Evolutionary conservation across 2,888 invertebrate species (phyloP).

Genomic region (Nephrotoma guestfalica): DNA sequence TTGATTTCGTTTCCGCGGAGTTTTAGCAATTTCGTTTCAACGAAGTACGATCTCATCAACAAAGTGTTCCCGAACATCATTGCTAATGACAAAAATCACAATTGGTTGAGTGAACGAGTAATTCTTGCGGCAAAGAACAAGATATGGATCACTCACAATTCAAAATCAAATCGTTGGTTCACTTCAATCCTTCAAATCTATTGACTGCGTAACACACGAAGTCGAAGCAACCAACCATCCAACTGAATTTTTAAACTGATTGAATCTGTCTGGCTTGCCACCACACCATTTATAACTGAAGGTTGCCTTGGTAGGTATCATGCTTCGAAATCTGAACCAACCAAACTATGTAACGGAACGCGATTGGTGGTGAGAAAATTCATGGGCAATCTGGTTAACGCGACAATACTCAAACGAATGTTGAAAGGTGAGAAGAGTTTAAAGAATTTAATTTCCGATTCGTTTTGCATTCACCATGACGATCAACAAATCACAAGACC

Average conservation of each 20-base stretch:
- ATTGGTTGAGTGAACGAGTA: neutral
- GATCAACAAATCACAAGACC: rapidly evolving
- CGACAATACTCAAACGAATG: too few relatives aligned
- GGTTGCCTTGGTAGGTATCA: too few relatives aligned
- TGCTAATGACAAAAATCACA: neutral
- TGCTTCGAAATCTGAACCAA: too few relatives aligned
- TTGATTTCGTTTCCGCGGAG: neutral
- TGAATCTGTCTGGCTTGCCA: neutral
- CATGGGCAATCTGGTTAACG: too few relatives aligned
- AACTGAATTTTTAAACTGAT: neutral
- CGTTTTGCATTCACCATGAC: too few relatives aligned
- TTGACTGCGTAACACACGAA: too few relatives aligned
- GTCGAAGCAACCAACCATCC: neutral
- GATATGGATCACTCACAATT: neutral
- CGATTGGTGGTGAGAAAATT: too few relatives aligned
- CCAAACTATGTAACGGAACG: too few relatives aligned
- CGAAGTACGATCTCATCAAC: neutral
- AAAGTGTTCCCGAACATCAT: neutral
- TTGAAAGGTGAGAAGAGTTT: too few relatives aligned
- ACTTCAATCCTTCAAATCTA: neutral
- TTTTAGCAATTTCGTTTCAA: neutral
- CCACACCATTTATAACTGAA: neutral
- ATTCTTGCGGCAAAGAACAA: neutral
- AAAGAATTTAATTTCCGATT: too few relatives aligned
- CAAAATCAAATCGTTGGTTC: neutral